Conservation (phyloP, 30 jellyfish, hydroid and myxozoan genomes). For the Pseudorhiza aurosa region DNA sequence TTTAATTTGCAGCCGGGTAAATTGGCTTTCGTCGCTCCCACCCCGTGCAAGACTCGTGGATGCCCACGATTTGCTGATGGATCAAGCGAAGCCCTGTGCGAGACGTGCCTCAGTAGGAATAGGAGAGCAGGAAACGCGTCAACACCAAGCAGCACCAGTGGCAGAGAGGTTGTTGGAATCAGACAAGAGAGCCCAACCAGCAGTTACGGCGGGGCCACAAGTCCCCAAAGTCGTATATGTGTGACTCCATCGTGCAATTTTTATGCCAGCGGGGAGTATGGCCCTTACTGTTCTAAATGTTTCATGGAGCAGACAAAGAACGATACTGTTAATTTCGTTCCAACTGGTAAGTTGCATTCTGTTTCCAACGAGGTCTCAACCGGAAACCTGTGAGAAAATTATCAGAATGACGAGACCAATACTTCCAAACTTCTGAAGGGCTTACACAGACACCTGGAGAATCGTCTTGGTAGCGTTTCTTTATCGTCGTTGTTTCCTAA, state of each 20-base stretch:
- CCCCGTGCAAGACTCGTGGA: conserved; percentile 74
- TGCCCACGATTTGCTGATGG: conserved; percentile 65
- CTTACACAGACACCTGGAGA: too few relatives aligned
- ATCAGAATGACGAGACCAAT: too few relatives aligned
- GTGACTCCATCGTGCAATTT: conserved; percentile 59
- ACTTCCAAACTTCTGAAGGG: too few relatives aligned
- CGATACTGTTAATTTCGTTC: conserved; percentile 6
- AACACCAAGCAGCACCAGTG: not conserved
- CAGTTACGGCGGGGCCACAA: not conserved
- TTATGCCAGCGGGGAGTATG: conserved; percentile 75
- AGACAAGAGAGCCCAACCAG: not conserved
- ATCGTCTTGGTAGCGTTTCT: too few relatives aligned
- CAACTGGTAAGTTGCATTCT: not conserved
- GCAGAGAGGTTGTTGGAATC: not conserved
- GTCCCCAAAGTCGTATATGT: conserved; percentile 15
- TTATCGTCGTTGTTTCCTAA: too few relatives aligned
- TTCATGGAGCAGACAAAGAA: conserved; percentile 73
- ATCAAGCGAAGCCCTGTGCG: conserved; percentile 29
- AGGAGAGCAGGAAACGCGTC: not conserved
- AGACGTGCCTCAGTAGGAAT: conserved; percentile 6
- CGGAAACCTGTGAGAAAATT: too few relatives aligned
- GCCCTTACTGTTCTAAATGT: conserved; percentile 77
- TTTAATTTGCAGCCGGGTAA: not conserved
- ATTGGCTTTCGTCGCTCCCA: conserved; percentile 21
- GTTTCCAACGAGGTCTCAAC: too few relatives aligned